These are phyloP conservation scores for Petromus typicus DNA, from an alignment of 2,113 vertebrate species.

Conservation along the genomic window DNA sequence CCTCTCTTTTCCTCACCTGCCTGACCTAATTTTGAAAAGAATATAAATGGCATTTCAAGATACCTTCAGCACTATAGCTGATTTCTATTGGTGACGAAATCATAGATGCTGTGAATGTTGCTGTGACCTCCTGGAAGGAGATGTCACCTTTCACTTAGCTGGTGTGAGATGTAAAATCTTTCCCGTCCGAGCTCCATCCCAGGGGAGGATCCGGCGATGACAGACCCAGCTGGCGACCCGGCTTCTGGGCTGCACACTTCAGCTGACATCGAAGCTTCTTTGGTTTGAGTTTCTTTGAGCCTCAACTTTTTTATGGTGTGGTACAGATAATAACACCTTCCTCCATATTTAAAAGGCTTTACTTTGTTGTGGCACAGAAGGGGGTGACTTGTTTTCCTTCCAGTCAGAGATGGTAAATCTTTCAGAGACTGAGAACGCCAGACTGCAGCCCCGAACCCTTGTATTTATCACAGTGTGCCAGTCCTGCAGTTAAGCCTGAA, in stretches of 20 bases:
- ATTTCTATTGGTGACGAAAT: not conserved
- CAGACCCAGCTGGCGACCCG: not conserved
- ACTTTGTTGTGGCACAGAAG: not conserved
- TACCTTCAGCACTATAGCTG: not conserved
- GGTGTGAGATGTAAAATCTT: not conserved
- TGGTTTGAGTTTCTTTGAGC: not conserved
- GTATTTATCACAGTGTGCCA: not conserved
- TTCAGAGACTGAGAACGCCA: not conserved
- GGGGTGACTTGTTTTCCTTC: not conserved
- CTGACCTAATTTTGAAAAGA: not conserved
- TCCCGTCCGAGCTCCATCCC: not conserved
- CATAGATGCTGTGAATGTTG: not conserved
- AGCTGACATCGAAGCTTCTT: not conserved
- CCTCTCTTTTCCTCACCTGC: not conserved
- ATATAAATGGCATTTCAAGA: slow-evolving; percentile 1
- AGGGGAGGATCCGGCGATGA: not conserved
- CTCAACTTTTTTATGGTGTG: not conserved
- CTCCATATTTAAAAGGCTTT: not conserved
- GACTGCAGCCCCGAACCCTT: not conserved
- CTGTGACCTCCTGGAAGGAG: not conserved
- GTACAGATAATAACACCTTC: not conserved
- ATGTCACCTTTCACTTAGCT: slow-evolving; percentile 32
- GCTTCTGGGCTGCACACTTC: not conserved
- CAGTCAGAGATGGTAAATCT: not conserved
- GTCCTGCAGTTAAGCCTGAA: not conserved